These are phyloP conservation scores for Manis crassicaudata DNA, from an alignment of 2,797 vertebrate species.

Conservation along the genomic window DNA sequence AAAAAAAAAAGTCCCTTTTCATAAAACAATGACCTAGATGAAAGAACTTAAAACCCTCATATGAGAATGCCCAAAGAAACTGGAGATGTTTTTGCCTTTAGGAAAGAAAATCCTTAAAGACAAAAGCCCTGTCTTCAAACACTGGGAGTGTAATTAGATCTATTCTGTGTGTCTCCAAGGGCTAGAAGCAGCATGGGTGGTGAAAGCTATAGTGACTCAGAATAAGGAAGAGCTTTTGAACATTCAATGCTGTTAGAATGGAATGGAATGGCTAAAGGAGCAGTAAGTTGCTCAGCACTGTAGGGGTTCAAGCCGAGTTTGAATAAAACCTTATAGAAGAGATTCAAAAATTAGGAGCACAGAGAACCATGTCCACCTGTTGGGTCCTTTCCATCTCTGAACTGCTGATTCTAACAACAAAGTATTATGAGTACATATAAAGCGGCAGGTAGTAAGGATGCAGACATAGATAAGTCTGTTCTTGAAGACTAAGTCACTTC, in stretches of 20 bases:
- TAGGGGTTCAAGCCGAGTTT: neutral
- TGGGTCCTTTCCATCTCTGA: neutral
- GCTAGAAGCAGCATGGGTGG: slow-evolving; percentile 54
- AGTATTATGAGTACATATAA: neutral
- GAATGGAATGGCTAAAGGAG: neutral
- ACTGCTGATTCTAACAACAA: neutral
- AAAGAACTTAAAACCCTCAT: slow-evolving; percentile 48
- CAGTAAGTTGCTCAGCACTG: neutral
- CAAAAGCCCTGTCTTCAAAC: slow-evolving; percentile 68
- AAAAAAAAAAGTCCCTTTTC: neutral
- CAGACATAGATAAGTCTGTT: neutral
- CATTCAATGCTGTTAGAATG: neutral
- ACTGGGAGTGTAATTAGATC: slow-evolving; percentile 61
- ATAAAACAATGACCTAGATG: slow-evolving; percentile 29
- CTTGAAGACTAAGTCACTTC: neutral
- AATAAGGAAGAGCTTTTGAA: neutral
- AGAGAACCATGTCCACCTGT: neutral
- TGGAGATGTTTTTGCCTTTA: slow-evolving; percentile 52
- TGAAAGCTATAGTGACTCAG: neutral
- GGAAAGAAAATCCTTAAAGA: slow-evolving; percentile 67
- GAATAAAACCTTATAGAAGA: neutral
- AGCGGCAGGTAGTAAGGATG: neutral
- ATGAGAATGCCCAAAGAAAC: slow-evolving; percentile 52
- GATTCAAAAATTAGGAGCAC: neutral
- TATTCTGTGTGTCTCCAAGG: slow-evolving; percentile 45